Evolutionary conservation across 2,888 invertebrate species (phyloP).

Genomic region (Pemphredon lugubris): DNA sequence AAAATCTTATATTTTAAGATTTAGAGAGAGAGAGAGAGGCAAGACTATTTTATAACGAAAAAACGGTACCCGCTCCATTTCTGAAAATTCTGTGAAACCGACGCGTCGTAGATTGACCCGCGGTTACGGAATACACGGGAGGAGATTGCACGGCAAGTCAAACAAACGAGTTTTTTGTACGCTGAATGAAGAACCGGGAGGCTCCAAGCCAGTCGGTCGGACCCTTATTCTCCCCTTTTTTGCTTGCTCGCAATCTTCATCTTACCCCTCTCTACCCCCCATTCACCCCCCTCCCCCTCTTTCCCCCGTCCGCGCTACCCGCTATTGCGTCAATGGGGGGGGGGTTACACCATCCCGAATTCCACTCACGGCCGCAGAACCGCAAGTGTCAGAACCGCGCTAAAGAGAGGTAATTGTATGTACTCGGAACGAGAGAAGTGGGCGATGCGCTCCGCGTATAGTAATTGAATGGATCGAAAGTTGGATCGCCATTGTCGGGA

Average conservation of each 20-base stretch:
- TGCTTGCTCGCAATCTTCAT: background rate
- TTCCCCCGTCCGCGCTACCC: background rate
- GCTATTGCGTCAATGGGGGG: background rate
- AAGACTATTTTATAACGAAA: no score
- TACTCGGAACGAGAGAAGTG: no score
- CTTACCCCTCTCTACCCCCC: background rate
- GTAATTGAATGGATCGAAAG: background rate
- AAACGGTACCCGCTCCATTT: no score
- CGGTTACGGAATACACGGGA: background rate
- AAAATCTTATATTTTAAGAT: no score
- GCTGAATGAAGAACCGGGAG: conserved; percentile 17
- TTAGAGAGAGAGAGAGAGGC: no score
- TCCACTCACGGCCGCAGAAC: conserved; percentile 6
- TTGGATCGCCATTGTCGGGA: no score
- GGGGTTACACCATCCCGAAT: conserved; percentile 5
- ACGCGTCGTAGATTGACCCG: background rate
- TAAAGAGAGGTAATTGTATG: conserved; percentile 5
- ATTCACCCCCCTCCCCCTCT: background rate
- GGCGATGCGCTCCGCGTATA: background rate
- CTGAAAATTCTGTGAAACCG: no score
- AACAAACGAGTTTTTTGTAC: conserved; percentile 17
- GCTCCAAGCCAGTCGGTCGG: background rate
- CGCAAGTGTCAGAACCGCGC: conserved; percentile 2
- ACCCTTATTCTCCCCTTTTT: conserved; percentile 4
- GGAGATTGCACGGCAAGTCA: conserved; percentile 19